Evolutionary conservation across 92 coral and sea anemone species (phyloP), one percentile per base, ranked within the genome.

Genomic region (Palythoa heliodiscus): DNA sequence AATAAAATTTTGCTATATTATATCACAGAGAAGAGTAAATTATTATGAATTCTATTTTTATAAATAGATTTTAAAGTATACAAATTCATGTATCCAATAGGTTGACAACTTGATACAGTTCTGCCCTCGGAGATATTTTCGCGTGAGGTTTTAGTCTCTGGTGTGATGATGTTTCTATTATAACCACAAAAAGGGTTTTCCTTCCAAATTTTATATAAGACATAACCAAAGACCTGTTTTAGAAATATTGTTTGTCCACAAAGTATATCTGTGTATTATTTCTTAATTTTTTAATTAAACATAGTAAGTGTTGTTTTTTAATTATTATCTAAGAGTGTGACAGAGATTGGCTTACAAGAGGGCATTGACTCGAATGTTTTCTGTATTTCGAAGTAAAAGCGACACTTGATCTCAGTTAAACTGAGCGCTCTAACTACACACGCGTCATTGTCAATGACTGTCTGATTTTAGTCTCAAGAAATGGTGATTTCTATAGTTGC

Each of bases 391-490:
- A 2, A 43, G 23, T 53, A 80, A 53, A 11, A 43, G 47, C 72
- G 84, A 80, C 74, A 80, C 84, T 64, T 80, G 84, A 80, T 80
- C 75, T 80, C 43, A 47, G 23, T 58, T 20, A 43, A 66, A 64
- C 72, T 16, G 22, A 7, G 9, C 61, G 40, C 63, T 80, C 17
- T 14, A 20, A 63, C 52, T 35, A 77, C 38, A 55, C 82, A 77
- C 82, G 64, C 82, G 69, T 54, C 82, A 48, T 25, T 20, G 73
- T 22, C 74, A 52, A 29, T 38, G 53, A 23, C 55, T 47, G 74
- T 80, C 60, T 80, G 74, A 80, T 77, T 38, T 15, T 17, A 4
- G 66, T 58, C 47, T 75, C 53, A 16, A 54, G 63, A 75, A 75
- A 75, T 20, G 20, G 79, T 52, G 53, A 58, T 75, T 75, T 74